These are phyloP conservation scores for Leptogaster cylindrica DNA, from an alignment of 2,888 invertebrate genomes.

Conservation along the genomic window DNA sequence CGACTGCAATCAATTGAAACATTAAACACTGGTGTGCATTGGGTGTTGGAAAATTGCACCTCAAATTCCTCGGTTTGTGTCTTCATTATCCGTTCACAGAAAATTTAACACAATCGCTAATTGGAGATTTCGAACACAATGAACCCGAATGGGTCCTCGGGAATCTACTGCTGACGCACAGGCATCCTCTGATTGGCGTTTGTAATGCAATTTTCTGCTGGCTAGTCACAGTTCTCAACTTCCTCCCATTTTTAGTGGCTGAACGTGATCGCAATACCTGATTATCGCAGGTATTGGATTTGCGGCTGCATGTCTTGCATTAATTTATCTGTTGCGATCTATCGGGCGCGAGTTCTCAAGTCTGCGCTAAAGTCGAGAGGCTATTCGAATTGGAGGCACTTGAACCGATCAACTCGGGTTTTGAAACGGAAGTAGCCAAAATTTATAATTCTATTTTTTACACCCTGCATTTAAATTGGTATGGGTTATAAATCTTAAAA, in stretches of 20 bases:
- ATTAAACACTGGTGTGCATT: slow-evolving; percentile 1
- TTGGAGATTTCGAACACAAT: slow-evolving; percentile 10
- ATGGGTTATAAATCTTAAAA: too few species aligned
- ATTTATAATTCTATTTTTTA: too few species aligned
- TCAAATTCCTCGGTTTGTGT: background rate
- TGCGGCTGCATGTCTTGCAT: background rate
- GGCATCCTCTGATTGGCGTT: background rate
- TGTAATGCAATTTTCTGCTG: slow-evolving; percentile 20
- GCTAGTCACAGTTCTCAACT: slow-evolving; percentile 27
- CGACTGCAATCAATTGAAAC: slow-evolving; percentile 30
- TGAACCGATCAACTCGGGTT: too few species aligned
- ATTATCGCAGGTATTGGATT: background rate
- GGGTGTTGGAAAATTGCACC: slow-evolving; percentile 10
- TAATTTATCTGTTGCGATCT: background rate
- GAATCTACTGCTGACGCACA: slow-evolving; percentile 2
- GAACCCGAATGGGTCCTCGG: slow-evolving; percentile 13
- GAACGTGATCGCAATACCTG: slow-evolving; percentile 43
- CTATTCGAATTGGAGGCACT: too few species aligned
- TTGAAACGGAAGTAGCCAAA: too few species aligned
- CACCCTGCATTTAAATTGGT: too few species aligned
- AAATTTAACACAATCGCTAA: background rate
- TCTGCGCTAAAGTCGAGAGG: too few species aligned
- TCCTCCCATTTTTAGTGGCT: slow-evolving; percentile 45
- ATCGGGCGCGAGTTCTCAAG: too few species aligned
- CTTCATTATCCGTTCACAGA: background rate